A percentile compares a stretch with the other conserved stretches of the same genome.
phyloP scores from a whole-genome alignment of 2,113 vertebrate genomes.

The Thunnus maccoyii region DNA sequence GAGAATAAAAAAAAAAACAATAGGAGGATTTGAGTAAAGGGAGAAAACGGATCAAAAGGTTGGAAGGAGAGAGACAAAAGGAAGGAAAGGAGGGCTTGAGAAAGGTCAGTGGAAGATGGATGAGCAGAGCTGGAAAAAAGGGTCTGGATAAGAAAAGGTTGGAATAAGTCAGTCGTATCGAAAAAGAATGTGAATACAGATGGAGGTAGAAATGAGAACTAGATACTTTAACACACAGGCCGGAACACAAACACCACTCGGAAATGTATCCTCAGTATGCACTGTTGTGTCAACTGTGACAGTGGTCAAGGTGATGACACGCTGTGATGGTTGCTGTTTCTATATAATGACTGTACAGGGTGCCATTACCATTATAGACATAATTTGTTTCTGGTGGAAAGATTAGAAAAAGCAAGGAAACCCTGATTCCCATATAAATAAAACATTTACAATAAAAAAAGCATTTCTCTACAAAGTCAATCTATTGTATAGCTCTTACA shows the following conservation, averaged over 20 bases:
- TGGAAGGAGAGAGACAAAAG: slow-evolving; percentile 10
- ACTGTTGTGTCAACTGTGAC: background rate
- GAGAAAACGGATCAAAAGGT: slow-evolving; percentile 19
- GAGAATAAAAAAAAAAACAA: slow-evolving; percentile 4
- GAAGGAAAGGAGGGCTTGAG: slow-evolving; percentile 50
- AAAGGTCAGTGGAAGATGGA: slow-evolving; percentile 45
- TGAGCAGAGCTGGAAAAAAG: slow-evolving; percentile 30
- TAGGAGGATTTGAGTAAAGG: slow-evolving; percentile 11
- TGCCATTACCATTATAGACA: background rate
- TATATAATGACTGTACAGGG: background rate
- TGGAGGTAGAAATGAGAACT: background rate
- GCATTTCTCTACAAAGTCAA: background rate
- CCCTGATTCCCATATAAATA: background rate
- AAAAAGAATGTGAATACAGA: background rate
- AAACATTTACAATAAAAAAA: background rate
- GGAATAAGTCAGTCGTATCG: background rate
- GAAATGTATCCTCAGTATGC: background rate
- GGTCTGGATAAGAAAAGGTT: slow-evolving; percentile 11
- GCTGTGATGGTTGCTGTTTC: background rate
- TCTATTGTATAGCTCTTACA: slow-evolving; percentile 19
- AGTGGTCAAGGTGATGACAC: background rate
- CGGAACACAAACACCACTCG: too few species aligned
- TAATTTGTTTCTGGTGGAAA: background rate
- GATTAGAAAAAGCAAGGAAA: background rate
- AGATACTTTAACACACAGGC: background rate